phyloP scores from a whole-genome alignment of 2,888 invertebrate species.

The Osedax fenrisi region DNA sequence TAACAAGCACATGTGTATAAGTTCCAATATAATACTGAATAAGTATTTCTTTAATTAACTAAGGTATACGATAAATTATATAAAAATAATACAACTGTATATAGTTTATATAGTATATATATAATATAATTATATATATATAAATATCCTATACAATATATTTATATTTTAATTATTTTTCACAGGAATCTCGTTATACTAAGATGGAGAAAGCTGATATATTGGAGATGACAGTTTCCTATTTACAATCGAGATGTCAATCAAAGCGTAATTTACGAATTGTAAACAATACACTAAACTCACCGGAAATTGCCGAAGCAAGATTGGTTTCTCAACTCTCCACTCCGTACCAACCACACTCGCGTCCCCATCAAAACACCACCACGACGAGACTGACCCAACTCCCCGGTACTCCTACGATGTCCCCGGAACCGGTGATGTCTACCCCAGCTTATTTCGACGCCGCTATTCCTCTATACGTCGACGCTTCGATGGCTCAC shows the following conservation, averaged over 20 bases:
- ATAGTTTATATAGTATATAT: background rate
- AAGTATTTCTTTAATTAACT: background rate
- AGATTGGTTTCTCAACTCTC: background rate
- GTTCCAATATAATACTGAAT: background rate
- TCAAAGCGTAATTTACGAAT: background rate
- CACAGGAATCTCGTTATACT: slow-evolving; percentile 46
- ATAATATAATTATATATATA: background rate
- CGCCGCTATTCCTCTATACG: no score
- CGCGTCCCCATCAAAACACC: background rate
- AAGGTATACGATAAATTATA: background rate
- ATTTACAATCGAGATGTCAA: slow-evolving; percentile 34
- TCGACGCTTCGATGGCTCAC: no score
- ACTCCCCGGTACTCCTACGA: background rate
- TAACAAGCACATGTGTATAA: background rate
- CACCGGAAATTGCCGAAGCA: background rate
- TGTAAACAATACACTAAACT: no score
- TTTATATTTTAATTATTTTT: background rate
- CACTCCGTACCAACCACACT: background rate
- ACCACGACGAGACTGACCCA: background rate
- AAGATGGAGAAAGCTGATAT: slow-evolving; percentile 50
- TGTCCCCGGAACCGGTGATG: no score
- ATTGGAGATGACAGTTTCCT: slow-evolving; percentile 47
- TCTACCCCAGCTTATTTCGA: no score
- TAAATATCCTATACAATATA: no score
- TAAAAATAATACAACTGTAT: background rate